Evolutionary conservation across 2,113 vertebrate genomes (phyloP), one percentile per base, ranked within the genome.

Genomic region (Neomonachus schauinslandi): DNA sequence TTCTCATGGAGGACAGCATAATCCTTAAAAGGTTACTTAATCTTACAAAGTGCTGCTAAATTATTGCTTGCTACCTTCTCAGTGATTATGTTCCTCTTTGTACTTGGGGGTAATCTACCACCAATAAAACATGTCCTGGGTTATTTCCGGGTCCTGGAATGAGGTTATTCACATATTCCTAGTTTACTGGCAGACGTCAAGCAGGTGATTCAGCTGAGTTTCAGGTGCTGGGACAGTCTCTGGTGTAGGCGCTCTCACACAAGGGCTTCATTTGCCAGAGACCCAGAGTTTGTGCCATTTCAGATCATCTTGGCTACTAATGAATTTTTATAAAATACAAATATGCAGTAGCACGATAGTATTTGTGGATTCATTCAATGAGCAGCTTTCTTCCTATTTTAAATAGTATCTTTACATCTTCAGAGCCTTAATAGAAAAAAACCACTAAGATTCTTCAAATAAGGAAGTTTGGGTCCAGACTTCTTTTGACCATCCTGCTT

Each of bases 31-130:
- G 71, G 5, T 89, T 93, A 86, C 49, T 77, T 84, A 57, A 49
- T 97, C 33, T 42, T 71, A 21, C 33, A 11, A 13, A 49, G 26
- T 28, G 21, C 74, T 83, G 39, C 80, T 94, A 61, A 93, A 94
- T 92, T 94, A 86, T 63, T 97, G 69, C 61, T 91, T 92, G 69
- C 77, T 84, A 9, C 82, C 51, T 86, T 93, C 42, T 83, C 57
- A 6, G 46, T 93, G 72, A 26, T 96, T 87, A 49, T 94, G 15
- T 90, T 95, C 42, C 22, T 84, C 79, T 94, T 6, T 89, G 81
- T 97, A 65, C 86, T 65, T 95, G 39, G 33, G 71, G 26, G 18
- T 81, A 86, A 51, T 82, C 91, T 65, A 2, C 77, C 67, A 31
- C 51, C 74, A 94, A 49, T 90, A 72, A 95, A 95, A 71, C 77